Base-by-base conservation (phyloP, 2,113 vertebrate genomes). In the Zosterops lateralis region DNA sequence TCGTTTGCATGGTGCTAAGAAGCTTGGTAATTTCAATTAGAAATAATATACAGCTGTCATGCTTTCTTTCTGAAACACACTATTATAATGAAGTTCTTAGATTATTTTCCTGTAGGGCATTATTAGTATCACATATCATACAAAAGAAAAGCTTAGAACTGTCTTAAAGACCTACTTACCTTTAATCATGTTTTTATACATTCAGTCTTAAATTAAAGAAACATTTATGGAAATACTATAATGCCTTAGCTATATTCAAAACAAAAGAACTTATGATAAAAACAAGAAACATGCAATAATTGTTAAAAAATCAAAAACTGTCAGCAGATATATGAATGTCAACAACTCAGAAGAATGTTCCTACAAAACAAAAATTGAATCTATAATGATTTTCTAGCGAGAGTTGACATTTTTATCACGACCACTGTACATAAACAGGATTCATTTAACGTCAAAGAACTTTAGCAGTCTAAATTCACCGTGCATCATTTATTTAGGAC, bases 1-100 rank as follows among this genome's bases (percentile, higher is more conserved):
- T 97, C 75, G 66, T 73, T 96, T 92, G 45, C 92, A 70, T 73
- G 80, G 70, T 89, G 88, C 89, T 97, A 96, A 98, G 95, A 94
- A 97, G 91, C 91, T 97, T 94, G 95, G 97, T 97, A 98, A 97
- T 97, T 97, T 97, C 93, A 98, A 96, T 97, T 98, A 97, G 93
- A 84, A 93, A 79, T 92, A 97, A 96, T 94, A 65, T 45, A 81
- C 34, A 60, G 73, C 93, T 97, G 95, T 97, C 93, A 89, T 94
- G 93, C 89, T 96, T 96, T 95, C 70, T 95, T 97, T 96, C 85
- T 93, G 92, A 97, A 97, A 73, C 48, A 73, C 64, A 54, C 58
- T 75, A 91, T 95, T 93, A 95, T 47, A 96, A 96, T 94, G 89
- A 96, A 93, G 45, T 93, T 96, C 90, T 96, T 92, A 71, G 50